Evolutionary conservation across 2,797 vertebrate genomes (phyloP).

Genomic region (Sylvia borin): DNA sequence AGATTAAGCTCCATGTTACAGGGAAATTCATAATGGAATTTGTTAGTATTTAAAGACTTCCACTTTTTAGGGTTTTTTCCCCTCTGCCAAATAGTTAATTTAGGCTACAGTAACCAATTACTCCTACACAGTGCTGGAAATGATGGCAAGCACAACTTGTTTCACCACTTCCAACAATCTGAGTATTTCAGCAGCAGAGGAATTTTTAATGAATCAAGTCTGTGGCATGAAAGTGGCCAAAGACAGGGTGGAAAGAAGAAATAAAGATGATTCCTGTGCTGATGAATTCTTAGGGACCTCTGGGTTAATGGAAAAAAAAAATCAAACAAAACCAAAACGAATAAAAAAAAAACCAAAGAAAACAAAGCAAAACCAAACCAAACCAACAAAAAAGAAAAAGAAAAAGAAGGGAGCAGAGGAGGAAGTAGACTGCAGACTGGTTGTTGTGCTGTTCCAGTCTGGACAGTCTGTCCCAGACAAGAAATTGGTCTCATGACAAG

Average conservation of each 20-base stretch:
- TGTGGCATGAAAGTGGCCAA: rapidly evolving
- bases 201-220: neutral
- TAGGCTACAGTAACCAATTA: neutral
- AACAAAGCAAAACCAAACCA: rapidly evolving
- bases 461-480: neutral
- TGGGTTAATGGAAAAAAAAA: neutral
- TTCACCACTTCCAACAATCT: neutral
- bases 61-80: neutral
- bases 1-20: neutral
- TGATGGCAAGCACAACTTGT: neutral
- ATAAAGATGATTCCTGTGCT: neutral
- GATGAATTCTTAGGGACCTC: neutral
- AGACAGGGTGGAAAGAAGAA: neutral
- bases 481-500: neutral
- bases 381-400: neutral
- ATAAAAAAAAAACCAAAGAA: neutral
- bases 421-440: neutral
- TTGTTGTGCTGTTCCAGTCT: neutral
- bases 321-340: neutral
- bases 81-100: neutral
- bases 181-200: neutral
- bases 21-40: neutral
- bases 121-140: neutral
- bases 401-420: neutral
- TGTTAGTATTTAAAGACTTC: neutral